Evolutionary conservation across 1,140 invertebrate genomes (phyloP).

Genomic region (Scylla paramamosain): DNA sequence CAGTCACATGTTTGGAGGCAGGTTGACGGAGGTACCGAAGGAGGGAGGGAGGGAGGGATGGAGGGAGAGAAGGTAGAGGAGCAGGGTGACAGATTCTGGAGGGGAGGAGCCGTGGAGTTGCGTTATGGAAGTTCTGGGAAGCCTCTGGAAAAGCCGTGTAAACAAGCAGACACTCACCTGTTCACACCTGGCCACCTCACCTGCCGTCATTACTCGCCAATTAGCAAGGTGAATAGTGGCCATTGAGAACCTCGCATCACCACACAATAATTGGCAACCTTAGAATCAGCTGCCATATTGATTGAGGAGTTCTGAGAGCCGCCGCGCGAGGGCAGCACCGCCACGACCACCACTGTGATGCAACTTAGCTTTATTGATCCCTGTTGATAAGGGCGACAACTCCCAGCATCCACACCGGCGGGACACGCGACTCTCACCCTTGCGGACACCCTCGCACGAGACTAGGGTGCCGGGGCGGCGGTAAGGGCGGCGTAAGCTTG

Average conservation of each 20-base stretch:
- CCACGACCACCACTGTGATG: conserved; percentile 15
- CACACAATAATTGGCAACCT: conserved; percentile 31
- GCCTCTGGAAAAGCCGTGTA: no score
- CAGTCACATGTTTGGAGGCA: not conserved
- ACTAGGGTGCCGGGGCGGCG: not conserved
- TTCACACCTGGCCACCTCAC: no score
- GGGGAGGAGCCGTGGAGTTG: not conserved
- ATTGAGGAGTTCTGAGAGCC: conserved; percentile 28
- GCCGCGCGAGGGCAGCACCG: conserved; percentile 40
- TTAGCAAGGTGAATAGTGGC: no score
- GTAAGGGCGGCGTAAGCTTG: conserved; percentile 39
- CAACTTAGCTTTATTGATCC: conserved; percentile 63
- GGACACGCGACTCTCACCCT: not conserved
- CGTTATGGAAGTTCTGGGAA: not conserved
- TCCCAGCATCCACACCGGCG: not conserved
- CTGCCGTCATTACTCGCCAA: no score
- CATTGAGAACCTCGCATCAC: not conserved
- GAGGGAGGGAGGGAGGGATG: not conserved
- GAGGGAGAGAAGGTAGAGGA: not conserved
- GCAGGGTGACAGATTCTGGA: not conserved
- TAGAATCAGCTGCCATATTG: conserved; percentile 61
- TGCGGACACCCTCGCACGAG: not conserved
- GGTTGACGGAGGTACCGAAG: not conserved
- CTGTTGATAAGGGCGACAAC: conserved; percentile 25
- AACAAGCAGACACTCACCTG: no score